Percentiles rank a stretch among this genome's conserved stretches.
These are phyloP conservation scores for Rhinogobius similis DNA, from an alignment of 2,113 vertebrate genomes.

Conservation along the genomic window DNA sequence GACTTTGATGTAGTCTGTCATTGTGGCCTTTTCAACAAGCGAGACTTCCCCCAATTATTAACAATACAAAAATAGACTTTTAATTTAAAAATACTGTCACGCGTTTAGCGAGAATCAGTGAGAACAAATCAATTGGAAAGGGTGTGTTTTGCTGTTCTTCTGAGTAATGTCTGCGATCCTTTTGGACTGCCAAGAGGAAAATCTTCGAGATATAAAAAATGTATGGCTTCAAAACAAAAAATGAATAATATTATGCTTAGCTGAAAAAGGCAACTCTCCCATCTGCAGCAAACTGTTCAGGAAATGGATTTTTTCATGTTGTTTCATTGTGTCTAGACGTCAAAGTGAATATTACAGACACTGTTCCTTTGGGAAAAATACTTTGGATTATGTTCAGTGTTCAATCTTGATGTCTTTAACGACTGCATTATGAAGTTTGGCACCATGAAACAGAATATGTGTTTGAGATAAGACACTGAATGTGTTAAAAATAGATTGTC, in stretches of 20 bases:
- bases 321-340: neutral
- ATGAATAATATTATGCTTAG: neutral
- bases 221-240: neutral
- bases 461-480: no score
- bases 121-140: neutral
- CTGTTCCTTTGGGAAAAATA: neutral
- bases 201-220: neutral
- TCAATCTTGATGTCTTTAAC: no score
- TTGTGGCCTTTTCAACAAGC: conserved; percentile 8
- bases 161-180: neutral
- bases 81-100: neutral
- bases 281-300: neutral
- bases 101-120: neutral
- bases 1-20: conserved; percentile 37
- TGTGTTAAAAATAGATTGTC: no score
- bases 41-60: neutral
- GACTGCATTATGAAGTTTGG: no score
- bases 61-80: conserved; percentile 3
- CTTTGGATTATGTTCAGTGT: neutral
- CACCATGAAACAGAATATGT: no score
- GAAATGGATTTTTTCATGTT: neutral
- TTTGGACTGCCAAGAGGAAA: neutral
- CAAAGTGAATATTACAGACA: neutral
- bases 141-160: neutral
- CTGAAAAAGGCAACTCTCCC: neutral